Percentiles rank a stretch among this genome's conserved stretches.
These are phyloP conservation scores for Acipenser transmontanus DNA, from an alignment of 2,797 vertebrate genomes.

Conservation along the genomic window DNA sequence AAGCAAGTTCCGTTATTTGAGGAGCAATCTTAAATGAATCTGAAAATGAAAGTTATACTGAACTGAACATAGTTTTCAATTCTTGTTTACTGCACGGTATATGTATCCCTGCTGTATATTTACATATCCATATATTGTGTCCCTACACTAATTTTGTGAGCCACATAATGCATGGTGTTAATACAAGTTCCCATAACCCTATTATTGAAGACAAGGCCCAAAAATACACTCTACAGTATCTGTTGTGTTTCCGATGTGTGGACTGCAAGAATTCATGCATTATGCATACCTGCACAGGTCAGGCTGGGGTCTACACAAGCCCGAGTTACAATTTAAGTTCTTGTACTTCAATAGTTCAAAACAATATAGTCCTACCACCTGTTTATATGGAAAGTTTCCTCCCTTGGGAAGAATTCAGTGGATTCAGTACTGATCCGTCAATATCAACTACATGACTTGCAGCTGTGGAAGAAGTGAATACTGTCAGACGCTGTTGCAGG, in stretches of 20 bases:
- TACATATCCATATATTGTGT: too few relatives aligned
- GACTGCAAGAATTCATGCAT: constrained; percentile 38
- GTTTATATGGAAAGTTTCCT: constrained; percentile 41
- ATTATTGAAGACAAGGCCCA: constrained; percentile 37
- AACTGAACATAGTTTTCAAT: not conserved
- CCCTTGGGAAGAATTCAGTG: constrained; percentile 30
- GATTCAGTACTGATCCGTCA: constrained; percentile 15
- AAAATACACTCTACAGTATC: constrained; percentile 36
- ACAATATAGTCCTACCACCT: constrained; percentile 51
- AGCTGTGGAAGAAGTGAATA: not conserved
- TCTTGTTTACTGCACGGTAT: too few relatives aligned
- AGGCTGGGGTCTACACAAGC: constrained; percentile 47
- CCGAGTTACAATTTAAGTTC: constrained; percentile 33
- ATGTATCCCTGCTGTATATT: too few relatives aligned
- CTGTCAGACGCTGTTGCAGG: constrained; percentile 8
- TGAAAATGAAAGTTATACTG: not conserved
- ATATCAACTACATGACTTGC: constrained; percentile 2
- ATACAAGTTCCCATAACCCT: constrained; percentile 32
- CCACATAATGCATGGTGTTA: too few relatives aligned
- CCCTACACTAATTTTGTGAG: too few relatives aligned
- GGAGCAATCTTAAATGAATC: not conserved
- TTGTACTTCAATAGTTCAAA: constrained; percentile 51
- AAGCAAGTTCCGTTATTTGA: not conserved
- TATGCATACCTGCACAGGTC: constrained; percentile 57
- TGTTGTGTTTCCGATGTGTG: constrained; percentile 50